These are phyloP conservation scores for Ceratoteleas bidentatus DNA, from an alignment of 1,140 invertebrate species.

Conservation along the genomic window DNA sequence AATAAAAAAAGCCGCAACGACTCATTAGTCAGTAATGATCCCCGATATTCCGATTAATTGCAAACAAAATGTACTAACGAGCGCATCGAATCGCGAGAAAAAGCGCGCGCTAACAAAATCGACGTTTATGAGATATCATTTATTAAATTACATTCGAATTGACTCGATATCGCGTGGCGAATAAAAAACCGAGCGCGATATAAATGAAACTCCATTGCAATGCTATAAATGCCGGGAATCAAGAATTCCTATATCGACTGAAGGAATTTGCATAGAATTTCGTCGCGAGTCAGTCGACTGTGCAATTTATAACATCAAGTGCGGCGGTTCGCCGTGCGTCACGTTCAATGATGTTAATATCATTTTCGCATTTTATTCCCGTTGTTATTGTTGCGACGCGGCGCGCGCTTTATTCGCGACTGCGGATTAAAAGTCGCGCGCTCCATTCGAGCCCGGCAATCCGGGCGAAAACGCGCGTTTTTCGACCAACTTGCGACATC, in stretches of 20 bases:
- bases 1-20: too few species aligned
- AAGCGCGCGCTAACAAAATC: background rate
- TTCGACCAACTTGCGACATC: too few species aligned
- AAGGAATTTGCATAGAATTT: constrained; percentile 59
- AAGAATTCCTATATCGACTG: constrained; percentile 54
- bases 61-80: too few species aligned
- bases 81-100: background rate
- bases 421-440: too few species aligned
- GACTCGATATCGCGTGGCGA: background rate
- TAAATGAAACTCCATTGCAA: constrained; percentile 52
- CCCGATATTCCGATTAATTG: too few species aligned
- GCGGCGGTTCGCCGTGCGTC: constrained; percentile 4
- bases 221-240: constrained; percentile 48
- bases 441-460: too few species aligned
- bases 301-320: constrained; percentile 47
- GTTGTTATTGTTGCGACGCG: too few species aligned
- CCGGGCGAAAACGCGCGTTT: too few species aligned
- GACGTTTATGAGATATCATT: constrained; percentile 1
- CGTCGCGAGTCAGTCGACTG: constrained; percentile 46
- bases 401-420: too few species aligned
- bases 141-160: constrained; percentile 13
- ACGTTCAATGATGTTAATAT: background rate
- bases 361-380: background rate
- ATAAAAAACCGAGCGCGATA: constrained; percentile 24
- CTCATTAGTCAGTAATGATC: too few species aligned